These are phyloP conservation scores for Calephelis virginiensis DNA, from an alignment of 1,140 invertebrate species.

Conservation along the genomic window DNA sequence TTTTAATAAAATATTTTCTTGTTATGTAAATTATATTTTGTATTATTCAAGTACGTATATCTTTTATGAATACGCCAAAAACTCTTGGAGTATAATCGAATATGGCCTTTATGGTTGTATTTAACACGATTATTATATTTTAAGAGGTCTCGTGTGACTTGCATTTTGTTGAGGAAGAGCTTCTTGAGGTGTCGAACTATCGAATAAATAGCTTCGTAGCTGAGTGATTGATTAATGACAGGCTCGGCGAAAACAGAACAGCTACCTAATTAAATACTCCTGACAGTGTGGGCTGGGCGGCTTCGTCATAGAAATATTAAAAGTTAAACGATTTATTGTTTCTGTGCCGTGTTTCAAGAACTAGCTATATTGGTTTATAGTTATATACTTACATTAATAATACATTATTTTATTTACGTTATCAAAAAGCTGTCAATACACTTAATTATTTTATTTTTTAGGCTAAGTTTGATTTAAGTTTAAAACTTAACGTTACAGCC, in stretches of 20 bases:
- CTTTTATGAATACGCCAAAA: neutral
- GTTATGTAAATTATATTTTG: no score
- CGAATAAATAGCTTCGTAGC: slow-evolving; percentile 68
- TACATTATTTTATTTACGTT: no score
- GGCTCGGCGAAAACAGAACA: slow-evolving; percentile 66
- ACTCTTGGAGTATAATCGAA: slow-evolving; percentile 46
- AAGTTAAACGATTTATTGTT: slow-evolving; percentile 40
- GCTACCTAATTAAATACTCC: slow-evolving; percentile 73
- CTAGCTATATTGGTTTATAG: no score
- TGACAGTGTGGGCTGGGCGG: slow-evolving; percentile 35
- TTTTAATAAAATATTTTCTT: no score
- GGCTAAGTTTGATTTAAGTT: no score
- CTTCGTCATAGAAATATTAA: slow-evolving; percentile 44
- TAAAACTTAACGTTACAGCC: no score
- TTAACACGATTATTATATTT: slow-evolving; percentile 80
- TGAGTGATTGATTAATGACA: slow-evolving; percentile 77
- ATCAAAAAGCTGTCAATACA: no score
- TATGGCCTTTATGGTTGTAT: slow-evolving; percentile 77
- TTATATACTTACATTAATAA: no score
- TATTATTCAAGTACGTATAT: neutral
- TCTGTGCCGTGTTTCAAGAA: slow-evolving; percentile 5
- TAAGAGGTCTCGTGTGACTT: slow-evolving; percentile 77
- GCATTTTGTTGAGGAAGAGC: slow-evolving; percentile 58
- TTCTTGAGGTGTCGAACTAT: slow-evolving; percentile 70
- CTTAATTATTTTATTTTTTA: no score